Evolutionary conservation across 2,113 vertebrate genomes (phyloP), one percentile per base, ranked within the genome.

Genomic region (Platanista minor): DNA sequence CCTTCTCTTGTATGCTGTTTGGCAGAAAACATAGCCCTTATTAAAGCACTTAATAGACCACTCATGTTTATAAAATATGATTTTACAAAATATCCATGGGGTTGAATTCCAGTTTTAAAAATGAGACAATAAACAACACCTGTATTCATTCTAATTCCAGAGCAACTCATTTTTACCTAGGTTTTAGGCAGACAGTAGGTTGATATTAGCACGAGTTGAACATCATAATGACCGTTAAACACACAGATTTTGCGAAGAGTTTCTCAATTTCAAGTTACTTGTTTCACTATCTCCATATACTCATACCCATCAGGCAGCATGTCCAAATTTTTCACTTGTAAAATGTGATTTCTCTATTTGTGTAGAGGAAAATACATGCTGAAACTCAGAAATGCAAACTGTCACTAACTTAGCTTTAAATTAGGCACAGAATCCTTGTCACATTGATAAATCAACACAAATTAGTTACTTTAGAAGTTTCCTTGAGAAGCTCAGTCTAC

Each of bases 371-470:
- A 54, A 29, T 83, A 25, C 9, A 43, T 67, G 54, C 17, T 91
- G 20, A 23, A 61, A 83, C 74, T 87, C 57, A 82, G 20, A 93
- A 95, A 75, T 52, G n/a, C n/a, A 97, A 83, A 88, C 17, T 46
- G 1, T 49, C 41, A 43, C 39, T 46, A 80, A 49, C 25, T 80
- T 15, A 54, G 57, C 25, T 36, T 8, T 75, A 36, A 14, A 81
- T 31, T 52, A 54, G 14, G 54, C 62, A 11, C 46, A 9, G 21
- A 72, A 46, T 41, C 67, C 72, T 13, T 69, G 8, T 27, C 8
- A 74, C 10, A 84, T 85, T 91, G 52, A 87, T 54, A 61, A 92
- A 49, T 36, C 46, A 64, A 86, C 41, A 54, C n/a, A 88, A 82
- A 78, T 17, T 12, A 85, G 29, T 67, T 93, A 67, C 18, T 93